Conservation (phyloP, 1,140 invertebrate genomes). For the Aphaenogaster rudis region DNA sequence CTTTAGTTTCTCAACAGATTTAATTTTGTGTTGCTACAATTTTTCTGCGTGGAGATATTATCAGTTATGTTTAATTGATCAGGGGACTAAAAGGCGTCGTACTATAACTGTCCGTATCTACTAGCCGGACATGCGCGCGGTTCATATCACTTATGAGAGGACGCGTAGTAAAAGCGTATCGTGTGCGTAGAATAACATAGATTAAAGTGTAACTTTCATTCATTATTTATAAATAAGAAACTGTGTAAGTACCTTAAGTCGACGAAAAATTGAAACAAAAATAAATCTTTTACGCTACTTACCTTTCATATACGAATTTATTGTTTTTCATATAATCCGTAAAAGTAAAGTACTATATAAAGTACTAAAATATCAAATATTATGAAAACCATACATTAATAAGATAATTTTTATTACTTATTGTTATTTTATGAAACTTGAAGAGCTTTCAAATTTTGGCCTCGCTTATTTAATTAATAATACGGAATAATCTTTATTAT, state of each 20-base stretch:
- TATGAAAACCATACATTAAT: neutral
- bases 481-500: neutral
- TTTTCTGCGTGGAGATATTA: neutral
- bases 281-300: neutral
- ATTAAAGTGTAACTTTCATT: neutral
- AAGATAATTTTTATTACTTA: neutral
- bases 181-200: neutral
- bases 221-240: conserved; percentile 33
- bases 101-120: neutral
- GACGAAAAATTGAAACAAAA: conserved; percentile 10
- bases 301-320: neutral
- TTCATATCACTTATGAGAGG: neutral
- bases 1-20: neutral
- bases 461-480: neutral
- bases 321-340: neutral
- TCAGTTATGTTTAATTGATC: neutral
- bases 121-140: neutral
- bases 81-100: neutral
- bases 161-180: neutral
- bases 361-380: neutral
- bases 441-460: neutral
- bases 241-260: neutral
- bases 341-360: neutral
- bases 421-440: neutral
- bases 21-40: neutral